A percentile compares a stretch with the other conserved stretches of the same genome.
phyloP scores from a whole-genome alignment of 2,888 invertebrate species.

The Cheiracanthium punctorium region DNA sequence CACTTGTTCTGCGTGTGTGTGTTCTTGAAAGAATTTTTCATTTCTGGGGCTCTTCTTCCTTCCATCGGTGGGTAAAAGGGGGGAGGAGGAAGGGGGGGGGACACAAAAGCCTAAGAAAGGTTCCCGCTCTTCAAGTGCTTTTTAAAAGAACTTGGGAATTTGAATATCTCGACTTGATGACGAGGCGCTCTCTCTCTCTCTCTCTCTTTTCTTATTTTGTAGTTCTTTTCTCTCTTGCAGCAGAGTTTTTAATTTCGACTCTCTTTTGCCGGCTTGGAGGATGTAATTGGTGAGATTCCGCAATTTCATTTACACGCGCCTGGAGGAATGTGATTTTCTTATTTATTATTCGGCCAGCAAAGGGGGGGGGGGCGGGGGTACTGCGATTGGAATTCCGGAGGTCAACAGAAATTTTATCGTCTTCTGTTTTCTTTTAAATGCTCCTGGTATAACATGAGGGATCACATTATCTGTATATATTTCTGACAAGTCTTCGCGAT shows the following conservation, averaged over 20 bases:
- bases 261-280: conserved; percentile 9
- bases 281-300: conserved; percentile 63
- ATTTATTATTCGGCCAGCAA: conserved; percentile 32
- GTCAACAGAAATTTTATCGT: conserved; percentile 15
- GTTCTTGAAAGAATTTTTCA: conserved; percentile 67
- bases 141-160: conserved; percentile 67
- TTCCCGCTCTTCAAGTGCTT: conserved; percentile 47
- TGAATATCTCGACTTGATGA: conserved; percentile 53
- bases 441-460: too few species aligned
- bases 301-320: conserved; percentile 61
- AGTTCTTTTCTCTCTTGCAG: conserved; percentile 22
- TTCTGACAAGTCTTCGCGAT: too few species aligned
- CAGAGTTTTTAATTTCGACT: conserved; percentile 64
- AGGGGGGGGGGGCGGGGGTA: too few species aligned
- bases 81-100: neutral
- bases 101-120: neutral
- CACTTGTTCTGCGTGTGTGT: conserved; percentile 55
- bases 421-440: too few species aligned
- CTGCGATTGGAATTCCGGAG: conserved; percentile 49
- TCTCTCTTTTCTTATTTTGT: conserved; percentile 5
- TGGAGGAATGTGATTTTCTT: conserved; percentile 52
- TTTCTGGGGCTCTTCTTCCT: conserved; percentile 57
- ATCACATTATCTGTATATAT: too few species aligned
- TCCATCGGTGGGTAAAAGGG: conserved; percentile 30
- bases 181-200: too few species aligned